Evolutionary conservation across 2,797 vertebrate genomes (phyloP), one percentile per base, ranked within the genome.

Genomic region (Salmo trutta): DNA sequence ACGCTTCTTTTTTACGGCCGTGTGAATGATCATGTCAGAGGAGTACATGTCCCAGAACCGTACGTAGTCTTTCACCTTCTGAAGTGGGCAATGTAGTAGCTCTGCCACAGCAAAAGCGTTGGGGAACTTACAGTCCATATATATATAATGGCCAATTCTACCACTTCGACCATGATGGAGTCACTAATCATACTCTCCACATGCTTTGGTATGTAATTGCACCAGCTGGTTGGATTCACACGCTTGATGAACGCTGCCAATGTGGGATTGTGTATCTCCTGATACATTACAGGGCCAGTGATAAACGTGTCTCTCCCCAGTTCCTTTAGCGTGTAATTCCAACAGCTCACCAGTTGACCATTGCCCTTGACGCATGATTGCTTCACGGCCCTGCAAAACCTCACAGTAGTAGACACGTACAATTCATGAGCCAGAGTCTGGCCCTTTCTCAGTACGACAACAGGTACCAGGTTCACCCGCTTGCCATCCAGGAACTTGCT

Each of bases 401-500:
- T 33, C 31, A 62, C 8, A 3, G 73, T 74, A 4, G 73, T 74
- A 41, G 73, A 74, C 19, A 74, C 56, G 54, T 74, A 64, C 33
- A 74, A 3, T 7, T 41, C 0, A 24, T 15, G 52, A 15, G 24
- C 17, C 24, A 8, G 27, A 15, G 16, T 3, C 14, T 74, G 73
- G n/a, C 31, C 29, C 2, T 64, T 41, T 29, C 73, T 54, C 51
- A 64, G 21, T 0, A 0, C 0, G 33, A 74, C 73, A 15, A 64
- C 56, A 2, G 73, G 31, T 16, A 53, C 2, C 31, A 74, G 54
- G 73, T 74, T 62, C 29, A 62, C 4, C n/a, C 31, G 10, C 56
- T 24, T 74, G 19, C 33, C 73, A 64, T 41, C 73, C 17, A 41
- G 8, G 8, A 64, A 2, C 10, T 64, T 74, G 21, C 73, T 0